Evolutionary conservation across 2,888 invertebrate genomes (phyloP), one percentile per base, ranked within the genome.

Genomic region (Alcis repandata): DNA sequence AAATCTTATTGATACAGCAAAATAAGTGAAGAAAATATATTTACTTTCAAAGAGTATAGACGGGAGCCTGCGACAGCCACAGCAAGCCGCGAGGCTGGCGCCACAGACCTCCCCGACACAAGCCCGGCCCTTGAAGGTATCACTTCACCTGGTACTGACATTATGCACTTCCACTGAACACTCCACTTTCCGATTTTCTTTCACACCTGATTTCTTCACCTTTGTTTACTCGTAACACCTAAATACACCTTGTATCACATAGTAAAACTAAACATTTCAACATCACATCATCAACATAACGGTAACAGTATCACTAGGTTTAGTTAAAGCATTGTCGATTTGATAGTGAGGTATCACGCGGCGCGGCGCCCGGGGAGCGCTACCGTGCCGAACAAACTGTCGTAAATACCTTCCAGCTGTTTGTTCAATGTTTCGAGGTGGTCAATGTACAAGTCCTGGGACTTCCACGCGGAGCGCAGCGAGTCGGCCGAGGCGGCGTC

Each of bases 391-490:
- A 85, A 79, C 74, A 71, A 89, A 89, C 85, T 90, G 88, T 88
- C 91, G 88, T 93, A 92, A 94, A 94, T 96, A 96, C 96, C 96
- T 96, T 96, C 96, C 95, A 96, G 95, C 94, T 95, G 95, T 92
- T 95, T 94, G 89, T 95, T 94, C 93, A 96, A 95, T 78, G 95
- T 93, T 94, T 97, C 96, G 89, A 97, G 94, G 83, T 94, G 94
- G 87, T 96, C 95, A 91, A 96, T 94, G 94, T 96, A 97, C 85
- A 94, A 94, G 91, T 96, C 96, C 95, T 96, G 96, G 88, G 95
- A 95, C 88, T 94, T 94, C 96, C 96, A 96, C 83, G 95, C 95
- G 87, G 94, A 93, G 79, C 95, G 94, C 86, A 96, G 94, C 79
- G 96, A 95, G 76, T 95, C 95, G 82, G 94, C 93, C 76, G 94